Evolutionary conservation across 1,140 invertebrate species (phyloP).

Genomic region (Hermatobates lingyangjiaoensis): DNA sequence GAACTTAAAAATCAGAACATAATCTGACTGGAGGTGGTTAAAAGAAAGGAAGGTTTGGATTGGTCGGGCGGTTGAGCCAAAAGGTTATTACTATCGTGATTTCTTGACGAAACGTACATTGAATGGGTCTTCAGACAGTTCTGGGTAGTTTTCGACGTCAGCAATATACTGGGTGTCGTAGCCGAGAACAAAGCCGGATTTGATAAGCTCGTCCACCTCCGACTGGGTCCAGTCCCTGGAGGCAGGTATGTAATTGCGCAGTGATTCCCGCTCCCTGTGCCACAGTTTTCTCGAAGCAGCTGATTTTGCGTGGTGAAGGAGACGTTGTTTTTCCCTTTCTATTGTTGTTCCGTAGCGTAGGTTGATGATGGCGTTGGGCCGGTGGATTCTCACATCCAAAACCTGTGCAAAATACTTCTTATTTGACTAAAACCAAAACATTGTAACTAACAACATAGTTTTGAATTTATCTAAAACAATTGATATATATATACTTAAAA

Average conservation of each 20-base stretch:
- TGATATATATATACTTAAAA: no score
- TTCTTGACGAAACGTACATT: constrained; percentile 80
- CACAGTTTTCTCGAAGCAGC: constrained; percentile 76
- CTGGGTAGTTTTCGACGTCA: constrained; percentile 70
- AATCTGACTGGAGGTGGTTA: constrained; percentile 4
- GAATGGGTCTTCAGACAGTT: constrained; percentile 85
- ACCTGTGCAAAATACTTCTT: no score
- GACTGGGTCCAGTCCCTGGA: constrained; percentile 35
- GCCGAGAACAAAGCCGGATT: constrained; percentile 55
- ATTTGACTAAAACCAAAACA: no score
- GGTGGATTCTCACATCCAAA: constrained; percentile 71
- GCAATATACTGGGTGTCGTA: constrained; percentile 84
- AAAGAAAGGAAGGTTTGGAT: constrained; percentile 1
- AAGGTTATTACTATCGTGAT: constrained; percentile 16
- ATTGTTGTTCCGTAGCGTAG: constrained; percentile 73
- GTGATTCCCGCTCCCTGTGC: constrained; percentile 68
- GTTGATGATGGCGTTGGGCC: constrained; percentile 60
- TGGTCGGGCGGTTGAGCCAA: not conserved
- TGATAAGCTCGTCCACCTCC: constrained; percentile 73
- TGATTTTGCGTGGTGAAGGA: constrained; percentile 71
- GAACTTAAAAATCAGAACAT: not conserved
- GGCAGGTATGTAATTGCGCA: constrained; percentile 60
- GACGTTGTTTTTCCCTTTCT: constrained; percentile 66
- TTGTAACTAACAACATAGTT: no score
- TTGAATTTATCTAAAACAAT: no score